Evolutionary conservation across 2,797 vertebrate species (phyloP), one percentile per base, ranked within the genome.

Genomic region (Bryconaethiops microstoma): DNA sequence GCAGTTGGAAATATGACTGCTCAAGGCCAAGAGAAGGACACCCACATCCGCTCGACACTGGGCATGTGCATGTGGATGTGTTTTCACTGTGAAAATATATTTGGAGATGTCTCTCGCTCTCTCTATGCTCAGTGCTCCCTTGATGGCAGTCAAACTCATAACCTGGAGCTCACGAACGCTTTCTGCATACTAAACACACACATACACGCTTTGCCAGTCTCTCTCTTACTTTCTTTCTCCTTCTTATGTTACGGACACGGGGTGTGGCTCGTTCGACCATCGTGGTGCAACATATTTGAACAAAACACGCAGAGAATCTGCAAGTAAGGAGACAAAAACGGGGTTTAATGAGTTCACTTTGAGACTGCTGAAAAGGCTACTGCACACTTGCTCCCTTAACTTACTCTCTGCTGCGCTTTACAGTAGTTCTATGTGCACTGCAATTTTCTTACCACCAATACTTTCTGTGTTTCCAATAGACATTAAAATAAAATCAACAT

Each of bases 61-160:
- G 19, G 12, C 42, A 50, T 16, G 45, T 42, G 4, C 35, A 14
- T 68, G 35, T 42, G 64, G 64, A 42, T 16, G 39, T 40, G 17
- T 68, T 71, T 29, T 59, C 55, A 42, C 0, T 42, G 42, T 42
- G 42, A 42, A 42, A 42, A 42, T 42, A 42, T 42, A 42, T 42
- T 42, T 42, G 5, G 42, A 42, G 42, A 5, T 40, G 7, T 62
- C 54, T 62, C 14, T 63, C 77, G 55, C 4, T 67, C 78, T 70
- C 62, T 75, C 63, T 54, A 23, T 76, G 54, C 14, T 23, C 45
- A 50, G 42, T 70, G 45, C 68, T 70, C 68, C 68, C 45, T 17
- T 70, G 68, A 70, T 70, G 68, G 12, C 68, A 70, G 68, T 70
- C 68, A 25, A 50, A 50, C 68, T 69, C 68, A 70, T 70, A 70